Conservation (phyloP, 2,113 vertebrate genomes). For the Oenanthe oenanthe region DNA sequence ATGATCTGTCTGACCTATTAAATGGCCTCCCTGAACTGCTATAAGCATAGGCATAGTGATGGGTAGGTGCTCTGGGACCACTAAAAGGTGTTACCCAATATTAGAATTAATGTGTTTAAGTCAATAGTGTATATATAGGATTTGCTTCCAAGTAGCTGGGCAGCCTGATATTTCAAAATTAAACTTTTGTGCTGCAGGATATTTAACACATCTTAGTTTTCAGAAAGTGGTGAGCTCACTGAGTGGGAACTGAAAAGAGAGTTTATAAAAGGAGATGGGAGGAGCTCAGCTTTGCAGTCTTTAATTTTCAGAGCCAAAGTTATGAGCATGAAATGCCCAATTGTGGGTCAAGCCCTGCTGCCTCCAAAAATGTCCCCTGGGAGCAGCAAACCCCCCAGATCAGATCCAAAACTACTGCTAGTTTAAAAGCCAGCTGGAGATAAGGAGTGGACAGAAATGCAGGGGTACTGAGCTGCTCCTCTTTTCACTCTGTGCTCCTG, state of each 20-base stretch:
- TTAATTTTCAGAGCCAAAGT: conserved; percentile 1
- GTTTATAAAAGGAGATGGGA: background rate
- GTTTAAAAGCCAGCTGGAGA: background rate
- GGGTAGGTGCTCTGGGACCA: background rate
- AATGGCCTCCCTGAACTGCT: background rate
- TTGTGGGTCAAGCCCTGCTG: background rate
- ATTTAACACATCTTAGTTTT: background rate
- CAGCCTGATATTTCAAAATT: background rate
- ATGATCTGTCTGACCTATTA: background rate
- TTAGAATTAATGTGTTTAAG: background rate
- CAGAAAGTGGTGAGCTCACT: background rate
- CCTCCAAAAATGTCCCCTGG: background rate
- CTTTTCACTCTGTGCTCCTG: background rate
- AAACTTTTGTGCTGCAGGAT: background rate
- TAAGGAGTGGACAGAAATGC: background rate
- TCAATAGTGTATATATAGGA: background rate
- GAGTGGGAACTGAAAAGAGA: background rate
- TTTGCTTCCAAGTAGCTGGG: background rate
- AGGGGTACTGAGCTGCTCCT: background rate
- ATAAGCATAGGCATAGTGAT: background rate
- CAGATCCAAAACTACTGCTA: background rate
- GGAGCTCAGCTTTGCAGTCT: background rate
- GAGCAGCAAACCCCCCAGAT: background rate
- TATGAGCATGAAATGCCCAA: background rate
- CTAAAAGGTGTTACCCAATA: background rate